These are phyloP conservation scores for Agonopterix alstromeriana DNA, from an alignment of 2,888 invertebrate genomes.

Conservation along the genomic window DNA sequence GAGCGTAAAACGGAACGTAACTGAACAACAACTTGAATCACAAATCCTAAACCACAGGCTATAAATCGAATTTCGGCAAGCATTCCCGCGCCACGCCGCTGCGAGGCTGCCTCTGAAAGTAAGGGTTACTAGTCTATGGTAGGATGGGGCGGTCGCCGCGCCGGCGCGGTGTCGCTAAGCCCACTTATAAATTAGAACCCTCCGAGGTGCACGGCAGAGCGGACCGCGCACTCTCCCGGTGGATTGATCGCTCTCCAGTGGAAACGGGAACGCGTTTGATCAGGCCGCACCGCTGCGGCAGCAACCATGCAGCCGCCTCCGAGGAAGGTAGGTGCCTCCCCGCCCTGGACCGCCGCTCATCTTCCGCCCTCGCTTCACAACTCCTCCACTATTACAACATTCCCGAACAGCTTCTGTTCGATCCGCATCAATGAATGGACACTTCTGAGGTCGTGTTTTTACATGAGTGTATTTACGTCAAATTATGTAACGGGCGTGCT, in stretches of 20 bases:
- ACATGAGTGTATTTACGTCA: not conserved
- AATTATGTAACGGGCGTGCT: constrained; percentile 2
- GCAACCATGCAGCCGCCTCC: constrained; percentile 87
- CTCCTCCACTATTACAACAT: not conserved
- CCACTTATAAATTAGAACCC: no score
- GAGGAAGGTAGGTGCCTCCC: constrained; percentile 81
- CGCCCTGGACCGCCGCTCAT: not conserved
- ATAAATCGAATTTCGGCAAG: no score
- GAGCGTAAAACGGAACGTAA: no score
- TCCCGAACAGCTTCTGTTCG: not conserved
- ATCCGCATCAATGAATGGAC: constrained; percentile 1
- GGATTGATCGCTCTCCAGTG: constrained; percentile 5
- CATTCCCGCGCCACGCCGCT: no score
- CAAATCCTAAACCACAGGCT: no score
- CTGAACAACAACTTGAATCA: no score
- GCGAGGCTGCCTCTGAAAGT: no score
- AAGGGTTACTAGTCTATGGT: no score
- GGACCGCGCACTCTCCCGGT: constrained; percentile 1
- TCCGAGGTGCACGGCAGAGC: no score
- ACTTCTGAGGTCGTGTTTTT: not conserved
- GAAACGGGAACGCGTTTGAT: not conserved
- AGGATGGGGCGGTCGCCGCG: no score
- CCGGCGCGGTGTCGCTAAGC: no score
- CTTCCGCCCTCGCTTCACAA: no score
- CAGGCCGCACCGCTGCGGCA: constrained; percentile 14